Evolutionary conservation across 2,113 vertebrate genomes (phyloP).

Genomic region (Monopterus albus): DNA sequence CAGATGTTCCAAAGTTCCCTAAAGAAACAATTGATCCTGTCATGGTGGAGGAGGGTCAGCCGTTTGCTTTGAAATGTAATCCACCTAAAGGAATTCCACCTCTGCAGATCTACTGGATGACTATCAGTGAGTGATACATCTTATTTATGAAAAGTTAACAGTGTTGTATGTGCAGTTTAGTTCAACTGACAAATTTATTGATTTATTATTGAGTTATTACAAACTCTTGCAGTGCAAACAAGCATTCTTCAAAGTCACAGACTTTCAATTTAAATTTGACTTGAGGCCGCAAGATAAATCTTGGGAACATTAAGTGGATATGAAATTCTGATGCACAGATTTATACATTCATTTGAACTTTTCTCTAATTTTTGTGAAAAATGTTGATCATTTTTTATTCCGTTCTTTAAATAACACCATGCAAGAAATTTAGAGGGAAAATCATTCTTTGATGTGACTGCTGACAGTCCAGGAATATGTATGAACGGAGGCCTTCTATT

Average conservation of each 20-base stretch:
- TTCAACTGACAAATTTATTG: background rate
- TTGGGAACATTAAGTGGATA: too few species aligned
- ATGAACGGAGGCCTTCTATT: background rate
- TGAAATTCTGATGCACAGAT: too few species aligned
- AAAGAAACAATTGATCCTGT: conserved; percentile 93
- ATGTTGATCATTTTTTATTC: too few species aligned
- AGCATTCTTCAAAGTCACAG: background rate
- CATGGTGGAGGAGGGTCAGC: conserved; percentile 89
- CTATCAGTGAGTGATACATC: conserved; percentile 86
- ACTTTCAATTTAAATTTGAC: too few species aligned
- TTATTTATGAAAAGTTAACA: background rate
- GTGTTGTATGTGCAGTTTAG: background rate
- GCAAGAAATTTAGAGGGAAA: background rate
- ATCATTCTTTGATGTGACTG: background rate
- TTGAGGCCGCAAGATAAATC: too few species aligned
- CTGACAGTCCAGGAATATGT: background rate
- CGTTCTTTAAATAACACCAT: too few species aligned
- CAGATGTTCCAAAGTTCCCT: conserved; percentile 94
- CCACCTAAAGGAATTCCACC: conserved; percentile 94
- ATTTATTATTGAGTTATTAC: background rate
- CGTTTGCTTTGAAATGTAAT: conserved; percentile 88
- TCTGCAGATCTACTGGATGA: conserved; percentile 97
- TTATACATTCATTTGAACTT: too few species aligned
- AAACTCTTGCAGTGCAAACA: background rate
- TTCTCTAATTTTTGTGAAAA: background rate